A percentile compares a stretch with the other conserved stretches of the same genome.
These are phyloP conservation scores for Pterocles gutturalis DNA, from an alignment of 2,113 vertebrate species.

Conservation along the genomic window DNA sequence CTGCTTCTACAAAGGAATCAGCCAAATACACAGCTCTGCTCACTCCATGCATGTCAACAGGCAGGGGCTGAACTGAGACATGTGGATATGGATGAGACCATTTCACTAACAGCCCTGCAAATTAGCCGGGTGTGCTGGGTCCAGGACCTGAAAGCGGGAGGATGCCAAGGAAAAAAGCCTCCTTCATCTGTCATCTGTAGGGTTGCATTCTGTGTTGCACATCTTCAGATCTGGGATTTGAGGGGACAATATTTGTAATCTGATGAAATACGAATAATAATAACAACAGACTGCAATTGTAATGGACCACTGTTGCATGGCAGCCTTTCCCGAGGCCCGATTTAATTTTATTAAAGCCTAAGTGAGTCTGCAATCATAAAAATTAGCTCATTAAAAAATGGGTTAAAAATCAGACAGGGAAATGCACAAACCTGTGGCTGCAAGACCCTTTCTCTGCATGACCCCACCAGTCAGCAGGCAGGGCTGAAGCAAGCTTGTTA, in stretches of 20 bases:
- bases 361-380: background rate
- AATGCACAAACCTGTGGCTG: background rate
- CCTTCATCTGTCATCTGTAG: background rate
- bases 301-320: background rate
- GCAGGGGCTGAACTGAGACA: background rate
- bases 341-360: background rate
- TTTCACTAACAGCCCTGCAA: background rate
- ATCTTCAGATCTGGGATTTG: background rate
- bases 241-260: background rate
- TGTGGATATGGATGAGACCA: accelerated
- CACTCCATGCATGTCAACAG: background rate
- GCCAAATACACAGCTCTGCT: background rate
- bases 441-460: background rate
- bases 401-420: background rate
- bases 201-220: background rate
- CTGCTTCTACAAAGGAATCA: background rate
- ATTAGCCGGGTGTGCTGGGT: background rate
- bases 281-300: background rate
- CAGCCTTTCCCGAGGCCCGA: background rate
- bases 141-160: background rate
- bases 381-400: constrained; percentile 23
- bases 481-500: background rate
- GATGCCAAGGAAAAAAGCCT: background rate
- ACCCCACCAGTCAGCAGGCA: background rate
- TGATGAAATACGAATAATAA: background rate